phyloP scores from a whole-genome alignment of 2,797 vertebrate genomes.

The Phrynocephalus vlangalii region DNA sequence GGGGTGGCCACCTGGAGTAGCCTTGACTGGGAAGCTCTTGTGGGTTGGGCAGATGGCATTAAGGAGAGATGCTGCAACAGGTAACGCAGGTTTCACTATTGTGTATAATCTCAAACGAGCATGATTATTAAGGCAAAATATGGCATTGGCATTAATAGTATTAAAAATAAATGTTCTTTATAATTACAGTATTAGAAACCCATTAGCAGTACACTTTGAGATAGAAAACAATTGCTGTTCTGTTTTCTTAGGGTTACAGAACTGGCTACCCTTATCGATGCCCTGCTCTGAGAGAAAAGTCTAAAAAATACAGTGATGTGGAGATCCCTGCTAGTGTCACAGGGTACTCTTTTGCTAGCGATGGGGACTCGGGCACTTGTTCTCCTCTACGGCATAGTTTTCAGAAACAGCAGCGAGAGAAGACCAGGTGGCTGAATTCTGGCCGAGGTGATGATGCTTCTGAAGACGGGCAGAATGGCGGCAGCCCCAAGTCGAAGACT shows the following conservation, averaged over 20 bases:
- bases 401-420: conserved; percentile 99
- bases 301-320: conserved; percentile 95
- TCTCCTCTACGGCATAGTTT: conserved; percentile 99
- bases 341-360: conserved; percentile 90
- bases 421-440: conserved; percentile 96
- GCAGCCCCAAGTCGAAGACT: conserved; percentile 99
- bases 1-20: no score
- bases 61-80: no score
- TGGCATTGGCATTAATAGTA: neutral
- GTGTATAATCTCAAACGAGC: neutral
- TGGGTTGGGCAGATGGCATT: no score
- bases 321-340: conserved; percentile 91
- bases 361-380: conserved; percentile 94
- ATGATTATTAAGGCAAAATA: neutral
- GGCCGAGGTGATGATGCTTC: conserved; percentile 90
- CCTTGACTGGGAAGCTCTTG: no score
- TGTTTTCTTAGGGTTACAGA: conserved; percentile 89
- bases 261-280: conserved; percentile 98
- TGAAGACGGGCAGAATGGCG: conserved; percentile 93
- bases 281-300: conserved; percentile 95
- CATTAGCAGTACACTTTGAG: neutral
- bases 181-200: fast-evolving
- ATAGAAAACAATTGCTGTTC: conserved; percentile 27
- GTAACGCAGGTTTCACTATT: no score
- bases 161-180: neutral